Evolutionary conservation across 2,797 vertebrate species (phyloP).

Genomic region (Simalia tracyae): DNA sequence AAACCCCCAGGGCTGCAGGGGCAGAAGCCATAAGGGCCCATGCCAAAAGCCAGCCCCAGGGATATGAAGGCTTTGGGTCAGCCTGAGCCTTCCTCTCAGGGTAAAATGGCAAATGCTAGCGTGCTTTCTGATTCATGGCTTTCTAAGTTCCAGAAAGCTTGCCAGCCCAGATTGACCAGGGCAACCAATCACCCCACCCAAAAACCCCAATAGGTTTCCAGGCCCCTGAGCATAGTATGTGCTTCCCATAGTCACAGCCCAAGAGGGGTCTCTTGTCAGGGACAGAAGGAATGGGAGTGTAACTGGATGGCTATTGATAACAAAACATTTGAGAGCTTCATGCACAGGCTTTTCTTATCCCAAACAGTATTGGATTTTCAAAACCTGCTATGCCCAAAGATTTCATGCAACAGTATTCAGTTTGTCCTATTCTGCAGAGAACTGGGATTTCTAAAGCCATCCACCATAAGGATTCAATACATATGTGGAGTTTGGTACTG

Average conservation of each 20-base stretch:
- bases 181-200: neutral
- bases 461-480: neutral
- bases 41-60: neutral
- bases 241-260: neutral
- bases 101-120: neutral
- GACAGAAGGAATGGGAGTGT: neutral
- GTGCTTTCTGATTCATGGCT: no score
- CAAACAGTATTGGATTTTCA: neutral
- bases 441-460: neutral
- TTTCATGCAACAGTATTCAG: neutral
- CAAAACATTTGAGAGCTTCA: neutral
- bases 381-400: neutral
- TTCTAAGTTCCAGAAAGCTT: neutral
- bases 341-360: neutral
- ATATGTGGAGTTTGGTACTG: neutral
- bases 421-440: neutral
- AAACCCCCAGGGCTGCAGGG: neutral
- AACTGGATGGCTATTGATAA: neutral
- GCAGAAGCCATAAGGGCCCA: neutral
- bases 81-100: no score
- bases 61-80: no score
- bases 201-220: neutral
- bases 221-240: neutral
- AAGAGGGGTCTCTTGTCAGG: neutral
- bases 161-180: neutral